Base-by-base conservation (phyloP, 1,140 invertebrate species). In the Trichonephila inaurata region DNA sequence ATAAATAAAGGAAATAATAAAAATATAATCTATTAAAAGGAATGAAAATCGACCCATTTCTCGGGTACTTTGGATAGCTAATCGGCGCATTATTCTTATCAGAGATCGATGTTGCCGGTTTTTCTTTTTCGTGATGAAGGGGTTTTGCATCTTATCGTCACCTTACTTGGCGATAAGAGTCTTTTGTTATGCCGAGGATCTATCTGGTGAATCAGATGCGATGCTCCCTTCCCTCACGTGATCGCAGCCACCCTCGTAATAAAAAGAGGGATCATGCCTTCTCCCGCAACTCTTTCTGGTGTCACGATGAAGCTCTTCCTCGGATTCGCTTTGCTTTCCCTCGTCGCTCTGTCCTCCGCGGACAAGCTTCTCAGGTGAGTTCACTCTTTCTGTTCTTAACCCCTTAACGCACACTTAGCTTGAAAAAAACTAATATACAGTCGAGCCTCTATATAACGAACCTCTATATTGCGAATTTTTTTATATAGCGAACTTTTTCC, bases 341-440 rank as follows among this genome's bases (percentile, higher is more conserved):
- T 90, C 18, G 5, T 90, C n/a, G 24, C 33, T 7, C 40, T 58
- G 44, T 58, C 51, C 24, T 33, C 12, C 0, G 89, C 66, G 14
- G 89, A 90, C n/a, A 72, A 77, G 16, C 89, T 90, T 8, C 51
- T 90, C 19, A 90, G 89, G 89, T 90, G 58, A 90, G 89, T 60
- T 14, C 24, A 12, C 40, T 7, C 40, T 86, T 28, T 58, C 5
- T 24, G 24, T 7, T 44, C 18, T 60, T n/a, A 60, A 24, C 28
- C 14, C 7, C 16, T 16, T 5, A 21, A 21, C 4, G 2, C 3
- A 2, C 21, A 40, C 28, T 40, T 40, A 40, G 1, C 7, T 0
- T 1, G 8, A 8, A 21, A 44, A 5, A 85, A 85, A 6, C 5
- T 58, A n/a, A 21, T 33, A 33, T 33, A 33, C 33, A 33, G 33